phyloP scores from a whole-genome alignment of 2,888 invertebrate species.

The Allygus modestus region DNA sequence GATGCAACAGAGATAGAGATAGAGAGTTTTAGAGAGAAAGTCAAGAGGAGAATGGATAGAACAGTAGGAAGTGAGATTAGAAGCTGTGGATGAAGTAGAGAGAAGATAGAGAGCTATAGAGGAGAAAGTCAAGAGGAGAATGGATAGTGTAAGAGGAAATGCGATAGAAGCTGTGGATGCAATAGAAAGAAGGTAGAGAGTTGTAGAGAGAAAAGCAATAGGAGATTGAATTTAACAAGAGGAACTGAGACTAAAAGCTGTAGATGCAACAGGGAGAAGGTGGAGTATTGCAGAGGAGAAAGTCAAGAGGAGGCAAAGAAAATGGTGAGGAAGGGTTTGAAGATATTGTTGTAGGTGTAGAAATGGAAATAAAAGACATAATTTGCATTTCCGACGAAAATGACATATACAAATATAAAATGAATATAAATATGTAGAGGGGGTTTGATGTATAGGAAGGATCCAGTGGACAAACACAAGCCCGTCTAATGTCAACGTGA shows the following conservation, averaged over 20 bases:
- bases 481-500: too few relatives aligned
- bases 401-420: too few relatives aligned
- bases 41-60: neutral
- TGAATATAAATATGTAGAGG: too few relatives aligned
- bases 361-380: too few relatives aligned
- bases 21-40: neutral
- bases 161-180: neutral
- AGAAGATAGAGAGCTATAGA: too few relatives aligned
- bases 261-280: too few relatives aligned
- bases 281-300: too few relatives aligned
- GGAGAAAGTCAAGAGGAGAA: slow-evolving; percentile 39
- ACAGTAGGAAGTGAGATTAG: neutral
- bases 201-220: neutral
- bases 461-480: too few relatives aligned
- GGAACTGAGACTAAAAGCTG: too few relatives aligned
- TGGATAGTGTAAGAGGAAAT: neutral
- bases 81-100: slow-evolving; percentile 42
- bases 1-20: neutral
- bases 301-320: neutral
- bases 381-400: too few relatives aligned
- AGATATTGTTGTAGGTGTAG: too few relatives aligned
- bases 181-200: neutral
- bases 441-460: too few relatives aligned
- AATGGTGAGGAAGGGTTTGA: neutral
- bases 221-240: neutral